Percentiles rank a stretch among this genome's conserved stretches.
Conservation (phyloP, 2,113 vertebrate species). For the Myotis lucifugus region DNA sequence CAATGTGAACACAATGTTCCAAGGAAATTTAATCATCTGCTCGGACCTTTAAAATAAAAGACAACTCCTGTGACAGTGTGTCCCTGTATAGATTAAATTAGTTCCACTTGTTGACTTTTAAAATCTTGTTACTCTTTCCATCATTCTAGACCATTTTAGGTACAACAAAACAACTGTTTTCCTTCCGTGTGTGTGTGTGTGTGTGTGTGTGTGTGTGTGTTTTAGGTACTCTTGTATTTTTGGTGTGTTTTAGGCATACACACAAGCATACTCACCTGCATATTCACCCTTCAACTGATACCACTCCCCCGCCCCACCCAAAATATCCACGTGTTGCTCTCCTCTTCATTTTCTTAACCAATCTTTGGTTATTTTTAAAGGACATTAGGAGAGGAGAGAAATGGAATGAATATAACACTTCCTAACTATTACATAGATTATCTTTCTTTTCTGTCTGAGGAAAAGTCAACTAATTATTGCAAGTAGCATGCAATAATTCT, state of each 20-base stretch:
- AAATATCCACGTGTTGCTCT: neutral
- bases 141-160: neutral
- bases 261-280: neutral
- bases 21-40: conserved; percentile 29
- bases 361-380: neutral
- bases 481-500: neutral
- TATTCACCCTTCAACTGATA: neutral
- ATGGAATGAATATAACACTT: neutral
- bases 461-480: neutral
- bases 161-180: neutral
- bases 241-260: neutral
- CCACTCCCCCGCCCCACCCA: accelerated
- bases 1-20: neutral
- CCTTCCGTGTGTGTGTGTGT: neutral
- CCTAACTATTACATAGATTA: neutral
- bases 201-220: neutral
- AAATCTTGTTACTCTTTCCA: neutral
- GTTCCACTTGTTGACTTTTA: neutral
- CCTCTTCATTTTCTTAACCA: neutral
- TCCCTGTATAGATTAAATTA: neutral
- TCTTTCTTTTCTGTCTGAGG: neutral
- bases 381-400: neutral
- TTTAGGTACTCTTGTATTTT: neutral
- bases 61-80: neutral
- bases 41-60: conserved; percentile 53